Evolutionary conservation across 2,888 invertebrate genomes (phyloP), one percentile per base, ranked within the genome.

Genomic region (Drosophila prolongata): DNA sequence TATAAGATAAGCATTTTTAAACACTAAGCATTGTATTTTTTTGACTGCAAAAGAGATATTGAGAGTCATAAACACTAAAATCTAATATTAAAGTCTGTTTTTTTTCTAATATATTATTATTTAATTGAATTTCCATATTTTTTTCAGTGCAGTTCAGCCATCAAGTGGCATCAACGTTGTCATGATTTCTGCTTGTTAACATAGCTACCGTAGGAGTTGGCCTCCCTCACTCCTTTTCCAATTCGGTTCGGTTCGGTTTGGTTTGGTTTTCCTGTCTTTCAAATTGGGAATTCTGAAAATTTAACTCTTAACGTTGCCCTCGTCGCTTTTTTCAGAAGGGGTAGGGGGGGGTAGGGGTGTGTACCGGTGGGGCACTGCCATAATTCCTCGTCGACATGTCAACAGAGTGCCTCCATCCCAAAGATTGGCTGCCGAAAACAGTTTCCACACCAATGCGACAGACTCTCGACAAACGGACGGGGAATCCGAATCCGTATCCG

Each of bases 151-250:
- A 46, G 8, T 64, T 53, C 65, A 60, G 67, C 72, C 83, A 78
- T 88, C 80, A 83, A 88, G 83, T 88, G 83, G 66, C 78, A 80
- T 83, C 87, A 75, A 74, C 87, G 87, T 89, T 89, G 89, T 89
- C 89, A 89, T 85, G 85, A 85, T 85, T 85, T 89, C 87, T 72
- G 85, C 85, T 84, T 89, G 85, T 89, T 87, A 87, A 79, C 87
- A 89, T 89, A 81, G 75, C 89, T 77, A 76, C 87, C 78, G 70
- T 76, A 67, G 76, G 69, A 80, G 70, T 55, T 42, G 30, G 40
- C 6, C 58, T 53, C 37, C 50, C 65, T n/a, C 44, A 27, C 57
- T 64, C 16, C 49, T 38, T 37, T 59, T 58, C 46, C 61, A 46
- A 60, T 67, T 68, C 40, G 24, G 67, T 49, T 67, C 14, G 67